These are phyloP conservation scores for Elanus axillaris DNA, from an alignment of 2,113 vertebrate genomes.

Conservation along the genomic window DNA sequence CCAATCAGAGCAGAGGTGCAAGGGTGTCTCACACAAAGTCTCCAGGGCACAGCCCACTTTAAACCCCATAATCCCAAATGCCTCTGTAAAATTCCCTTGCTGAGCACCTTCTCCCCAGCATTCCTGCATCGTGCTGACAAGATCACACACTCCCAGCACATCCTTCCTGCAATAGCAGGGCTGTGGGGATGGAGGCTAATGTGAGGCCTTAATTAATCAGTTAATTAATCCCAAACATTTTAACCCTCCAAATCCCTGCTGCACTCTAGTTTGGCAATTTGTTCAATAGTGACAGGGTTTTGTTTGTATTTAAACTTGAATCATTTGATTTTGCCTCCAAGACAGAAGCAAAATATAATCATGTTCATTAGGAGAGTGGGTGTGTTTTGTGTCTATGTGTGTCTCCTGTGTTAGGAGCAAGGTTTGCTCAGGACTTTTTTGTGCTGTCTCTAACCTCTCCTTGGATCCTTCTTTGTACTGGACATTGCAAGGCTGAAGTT, in stretches of 20 bases:
- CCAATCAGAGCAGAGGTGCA: background rate
- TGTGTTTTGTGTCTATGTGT: background rate
- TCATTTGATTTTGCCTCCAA: background rate
- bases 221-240: conserved; percentile 67
- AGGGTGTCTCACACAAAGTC: background rate
- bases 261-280: background rate
- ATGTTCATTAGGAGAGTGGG: background rate
- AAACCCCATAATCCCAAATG: background rate
- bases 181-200: conserved; percentile 3
- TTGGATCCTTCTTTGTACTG: background rate
- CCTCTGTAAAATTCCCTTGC: background rate
- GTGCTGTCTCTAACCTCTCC: background rate
- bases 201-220: conserved; percentile 61
- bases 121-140: background rate
- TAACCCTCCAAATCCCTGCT: conserved; percentile 47
- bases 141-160: background rate
- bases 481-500: background rate
- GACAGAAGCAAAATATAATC: background rate
- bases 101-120: background rate
- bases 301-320: background rate
- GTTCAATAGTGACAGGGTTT: background rate
- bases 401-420: background rate
- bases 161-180: background rate
- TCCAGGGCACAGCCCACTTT: background rate
- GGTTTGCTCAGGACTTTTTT: background rate